Evolutionary conservation across 2,888 invertebrate species (phyloP), one percentile per base, ranked within the genome.

Genomic region (Physocephala rufipes): DNA sequence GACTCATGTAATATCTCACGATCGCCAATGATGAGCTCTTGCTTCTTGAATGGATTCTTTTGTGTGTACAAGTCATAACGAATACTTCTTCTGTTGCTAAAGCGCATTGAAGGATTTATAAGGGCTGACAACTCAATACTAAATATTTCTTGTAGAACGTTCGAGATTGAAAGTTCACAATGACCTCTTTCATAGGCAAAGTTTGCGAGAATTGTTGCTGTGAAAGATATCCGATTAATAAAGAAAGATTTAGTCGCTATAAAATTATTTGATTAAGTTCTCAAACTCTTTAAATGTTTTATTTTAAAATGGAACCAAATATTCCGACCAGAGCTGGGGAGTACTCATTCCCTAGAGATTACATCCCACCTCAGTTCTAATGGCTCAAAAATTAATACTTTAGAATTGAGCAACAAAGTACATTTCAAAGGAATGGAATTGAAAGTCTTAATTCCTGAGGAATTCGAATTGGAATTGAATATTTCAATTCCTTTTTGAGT

Each of bases 31-130:
- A 72, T 73, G 21, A 83, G 63, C 1, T 76, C 28, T 62, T 83
- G 83, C 0, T 79, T 76, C 53, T 77, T 58, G 12, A 79, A 71
- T 0, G 78, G 78, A 78, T 83, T 83, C 0, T 70, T 47, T 0
- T 78, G 78, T 0, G 83, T 83, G 67, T 83, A 83, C 2, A 83
- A 78, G 76, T 83, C 83, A 55, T 80, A 83, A 47, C 78, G 77
- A 5, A 83, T 64, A 1, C 78, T 69, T 67, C 79, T 78, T 51
- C 67, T 75, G 9, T 75, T 70, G 36, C 68, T 49, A 2, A 75
- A 62, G 1, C 74, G 75, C 1, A 71, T 65, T 3, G 74, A 72
- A 0, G 78, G 77, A 70, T 75, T 67, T 16, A 77, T 30, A 13
- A 81, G 71, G 1, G 77, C 75, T 36, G 76, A 70, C 13, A 82